A percentile compares a stretch with the other conserved stretches of the same genome.
These are phyloP conservation scores for Bedellia somnulentella DNA, from an alignment of 2,888 invertebrate genomes.

Conservation along the genomic window DNA sequence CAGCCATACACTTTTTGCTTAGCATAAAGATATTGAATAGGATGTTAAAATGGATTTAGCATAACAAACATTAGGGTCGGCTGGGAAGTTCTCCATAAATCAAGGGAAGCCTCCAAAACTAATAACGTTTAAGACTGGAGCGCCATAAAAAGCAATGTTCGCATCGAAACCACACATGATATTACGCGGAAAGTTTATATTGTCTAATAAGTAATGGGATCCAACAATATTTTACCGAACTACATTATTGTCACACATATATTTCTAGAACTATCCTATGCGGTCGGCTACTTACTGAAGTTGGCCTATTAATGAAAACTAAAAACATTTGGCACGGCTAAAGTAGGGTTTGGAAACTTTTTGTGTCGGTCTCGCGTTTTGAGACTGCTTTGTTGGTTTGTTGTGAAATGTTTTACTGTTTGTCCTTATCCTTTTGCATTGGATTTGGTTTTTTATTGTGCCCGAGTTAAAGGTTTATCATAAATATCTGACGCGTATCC, in stretches of 20 bases:
- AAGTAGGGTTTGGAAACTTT: slow-evolving; percentile 3
- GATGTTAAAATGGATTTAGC: too few relatives aligned
- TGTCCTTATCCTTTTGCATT: too few relatives aligned
- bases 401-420: slow-evolving; percentile 2
- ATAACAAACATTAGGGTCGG: too few relatives aligned
- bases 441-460: not conserved
- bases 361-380: slow-evolving; percentile 1
- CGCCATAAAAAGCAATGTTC: slow-evolving; percentile 16
- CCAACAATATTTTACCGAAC: slow-evolving; percentile 29
- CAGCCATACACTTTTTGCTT: too few relatives aligned
- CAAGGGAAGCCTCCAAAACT: slow-evolving; percentile 15
- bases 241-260: slow-evolving; percentile 14
- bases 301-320: slow-evolving; percentile 9
- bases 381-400: slow-evolving; percentile 1
- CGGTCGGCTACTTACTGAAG: slow-evolving; percentile 4
- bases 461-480: not conserved
- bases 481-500: not conserved
- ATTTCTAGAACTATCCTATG: slow-evolving; percentile 6
- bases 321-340: slow-evolving; percentile 6
- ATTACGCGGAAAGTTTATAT: slow-evolving; percentile 44
- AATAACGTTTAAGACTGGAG: slow-evolving; percentile 18
- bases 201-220: slow-evolving; percentile 35
- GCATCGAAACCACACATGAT: slow-evolving; percentile 17
- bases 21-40: too few relatives aligned
- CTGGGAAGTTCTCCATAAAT: slow-evolving; percentile 19